Percentiles rank a stretch among this genome's conserved stretches.
Conservation (phyloP, 2,113 vertebrate genomes). For the Conger conger region DNA sequence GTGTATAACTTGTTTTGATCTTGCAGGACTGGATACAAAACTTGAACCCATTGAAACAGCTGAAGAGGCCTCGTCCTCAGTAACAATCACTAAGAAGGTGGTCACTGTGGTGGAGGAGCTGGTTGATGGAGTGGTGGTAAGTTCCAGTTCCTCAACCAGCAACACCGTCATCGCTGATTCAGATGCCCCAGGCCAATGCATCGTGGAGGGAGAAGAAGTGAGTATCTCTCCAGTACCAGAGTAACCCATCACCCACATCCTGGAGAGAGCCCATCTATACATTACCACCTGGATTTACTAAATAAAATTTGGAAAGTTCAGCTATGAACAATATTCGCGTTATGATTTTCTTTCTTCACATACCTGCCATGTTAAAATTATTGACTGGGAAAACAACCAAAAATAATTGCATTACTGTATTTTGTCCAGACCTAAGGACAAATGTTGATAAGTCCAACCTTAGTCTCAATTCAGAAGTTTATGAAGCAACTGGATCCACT, state of each 20-base stretch:
- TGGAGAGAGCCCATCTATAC: neutral
- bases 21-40: neutral
- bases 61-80: neutral
- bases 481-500: neutral
- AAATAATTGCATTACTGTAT: neutral
- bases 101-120: constrained; percentile 16
- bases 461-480: neutral
- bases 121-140: constrained; percentile 16
- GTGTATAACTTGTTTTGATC: neutral
- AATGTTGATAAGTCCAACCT: neutral
- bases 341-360: neutral
- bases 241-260: neutral
- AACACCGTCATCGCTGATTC: neutral
- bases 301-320: neutral
- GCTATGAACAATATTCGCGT: neutral
- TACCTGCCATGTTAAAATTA: neutral
- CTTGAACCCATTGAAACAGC: constrained; percentile 18
- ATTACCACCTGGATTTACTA: neutral
- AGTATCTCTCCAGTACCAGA: neutral
- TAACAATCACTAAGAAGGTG: constrained; percentile 10
- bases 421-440: too few relatives aligned
- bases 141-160: neutral
- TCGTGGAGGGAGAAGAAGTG: neutral
- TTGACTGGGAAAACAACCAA: neutral
- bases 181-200: neutral